phyloP scores from a whole-genome alignment of 2,888 invertebrate genomes.

The Vandiemenella viatica region DNA sequence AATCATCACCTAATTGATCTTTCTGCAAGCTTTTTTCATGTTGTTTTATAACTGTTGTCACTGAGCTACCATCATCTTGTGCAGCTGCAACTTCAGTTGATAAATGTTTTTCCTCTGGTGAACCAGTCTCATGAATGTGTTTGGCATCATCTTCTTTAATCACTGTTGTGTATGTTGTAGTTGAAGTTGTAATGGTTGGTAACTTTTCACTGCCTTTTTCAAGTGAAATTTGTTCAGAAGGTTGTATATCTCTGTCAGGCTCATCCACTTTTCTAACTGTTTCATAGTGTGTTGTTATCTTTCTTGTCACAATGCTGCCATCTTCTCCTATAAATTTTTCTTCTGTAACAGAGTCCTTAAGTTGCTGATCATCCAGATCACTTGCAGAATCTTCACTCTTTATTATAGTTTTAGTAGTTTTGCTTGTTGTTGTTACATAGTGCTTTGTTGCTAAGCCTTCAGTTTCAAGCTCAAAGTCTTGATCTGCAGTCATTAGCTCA shows the following conservation, averaged over 20 bases:
- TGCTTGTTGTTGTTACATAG: not conserved
- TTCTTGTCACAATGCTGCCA: constrained; percentile 4
- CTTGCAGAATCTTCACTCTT: not conserved
- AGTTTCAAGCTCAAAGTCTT: not conserved
- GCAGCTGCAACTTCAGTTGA: too few species aligned
- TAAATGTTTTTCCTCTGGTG: too few species aligned
- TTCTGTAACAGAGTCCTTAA: constrained; percentile 5
- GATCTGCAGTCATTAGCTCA: too few species aligned
- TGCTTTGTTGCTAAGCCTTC: not conserved
- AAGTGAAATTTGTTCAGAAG: too few species aligned
- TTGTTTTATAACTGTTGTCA: too few species aligned
- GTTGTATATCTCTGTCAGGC: too few species aligned
- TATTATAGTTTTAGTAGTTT: constrained; percentile 1
- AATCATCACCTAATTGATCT: not conserved
- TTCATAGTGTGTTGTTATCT: not conserved
- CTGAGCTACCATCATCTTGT: too few species aligned
- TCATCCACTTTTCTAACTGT: not conserved
- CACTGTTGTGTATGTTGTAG: too few species aligned
- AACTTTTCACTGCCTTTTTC: too few species aligned
- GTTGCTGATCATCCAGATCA: not conserved
- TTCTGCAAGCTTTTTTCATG: not conserved
- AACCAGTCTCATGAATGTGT: too few species aligned
- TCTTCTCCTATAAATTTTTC: constrained; percentile 2
- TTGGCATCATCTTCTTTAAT: too few species aligned
- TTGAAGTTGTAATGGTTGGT: too few species aligned